These are phyloP conservation scores for Rhodophaea formosa DNA, from an alignment of 2,888 invertebrate genomes.

Conservation along the genomic window DNA sequence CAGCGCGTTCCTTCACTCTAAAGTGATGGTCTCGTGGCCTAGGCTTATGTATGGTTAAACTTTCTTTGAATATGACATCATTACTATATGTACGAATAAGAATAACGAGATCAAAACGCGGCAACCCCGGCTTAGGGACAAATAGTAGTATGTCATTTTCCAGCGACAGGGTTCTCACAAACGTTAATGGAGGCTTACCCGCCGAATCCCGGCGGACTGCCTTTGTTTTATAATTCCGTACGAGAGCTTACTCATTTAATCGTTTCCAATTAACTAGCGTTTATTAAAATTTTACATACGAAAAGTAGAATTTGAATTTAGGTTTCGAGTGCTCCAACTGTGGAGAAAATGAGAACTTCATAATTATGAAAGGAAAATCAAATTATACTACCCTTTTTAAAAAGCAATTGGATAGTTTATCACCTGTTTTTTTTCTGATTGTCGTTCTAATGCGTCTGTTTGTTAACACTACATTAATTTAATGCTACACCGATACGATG, in stretches of 20 bases:
- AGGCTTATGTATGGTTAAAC: no score
- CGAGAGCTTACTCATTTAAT: constrained; percentile 10
- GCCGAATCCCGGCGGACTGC: neutral
- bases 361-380: no score
- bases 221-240: constrained; percentile 8
- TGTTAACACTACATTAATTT: no score
- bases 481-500: no score
- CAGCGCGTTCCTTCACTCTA: no score
- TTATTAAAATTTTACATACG: neutral
- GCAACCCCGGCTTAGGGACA: neutral
- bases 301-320: neutral
- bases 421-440: no score
- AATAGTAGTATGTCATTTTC: constrained; percentile 3
- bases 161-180: constrained; percentile 2
- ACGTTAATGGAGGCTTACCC: constrained; percentile 16
- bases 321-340: neutral
- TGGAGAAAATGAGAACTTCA: neutral
- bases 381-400: no score
- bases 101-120: neutral
- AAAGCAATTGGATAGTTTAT: no score
- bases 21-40: no score
- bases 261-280: constrained; percentile 5
- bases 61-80: neutral
- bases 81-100: neutral
- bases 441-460: no score